Base-by-base conservation (phyloP, 2,888 invertebrate species). In the Carabus problematicus region DNA sequence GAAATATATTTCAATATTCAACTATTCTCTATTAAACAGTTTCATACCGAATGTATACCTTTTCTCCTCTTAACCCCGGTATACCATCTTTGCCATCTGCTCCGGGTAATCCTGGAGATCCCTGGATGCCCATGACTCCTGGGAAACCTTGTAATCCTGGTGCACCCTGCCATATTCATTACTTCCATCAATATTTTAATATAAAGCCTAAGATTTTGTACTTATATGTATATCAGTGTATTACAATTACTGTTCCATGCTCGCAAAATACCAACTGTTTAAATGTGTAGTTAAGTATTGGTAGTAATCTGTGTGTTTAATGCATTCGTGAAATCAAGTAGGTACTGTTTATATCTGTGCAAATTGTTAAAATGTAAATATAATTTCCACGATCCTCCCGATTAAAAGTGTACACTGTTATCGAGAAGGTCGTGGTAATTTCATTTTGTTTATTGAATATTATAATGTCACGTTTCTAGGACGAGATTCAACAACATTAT, bases 41-140 rank as follows among this genome's bases (percentile, higher is more conserved):
- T 45, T 7, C 7, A 42, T 42, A 8, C 7, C 14, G 45, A 45
- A 45, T n/a, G 7, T 45, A 4, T 71, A 79, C 79, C 70, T 74
- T 73, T 71, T 83, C 82, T 64, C 85, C 86, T 74, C 80, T 80
- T 7, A 78, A 72, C 43, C 87, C 88, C 40, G 81, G 78, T 39
- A 77, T 75, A 67, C 84, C 84, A 72, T 79, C 75, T 59, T 75
- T 77, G 49, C 83, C 80, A 40, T 80, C 77, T 14, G 76, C 76
- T 49, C 88, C 87, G 0, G 75, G 72, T 8, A 78, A 71, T 18
- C 86, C 87, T 39, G 80, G 77, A 11, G 77, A 77, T 43, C 86
- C 86, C 73, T 79, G 76, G 14, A 77, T 72, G 56, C 84, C 84
- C 71, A 78, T 77, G 9, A 80, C 76, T 19, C 83, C 84, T 8